Conservation (phyloP, 2,113 vertebrate species). For the Uropsilus gracilis region DNA sequence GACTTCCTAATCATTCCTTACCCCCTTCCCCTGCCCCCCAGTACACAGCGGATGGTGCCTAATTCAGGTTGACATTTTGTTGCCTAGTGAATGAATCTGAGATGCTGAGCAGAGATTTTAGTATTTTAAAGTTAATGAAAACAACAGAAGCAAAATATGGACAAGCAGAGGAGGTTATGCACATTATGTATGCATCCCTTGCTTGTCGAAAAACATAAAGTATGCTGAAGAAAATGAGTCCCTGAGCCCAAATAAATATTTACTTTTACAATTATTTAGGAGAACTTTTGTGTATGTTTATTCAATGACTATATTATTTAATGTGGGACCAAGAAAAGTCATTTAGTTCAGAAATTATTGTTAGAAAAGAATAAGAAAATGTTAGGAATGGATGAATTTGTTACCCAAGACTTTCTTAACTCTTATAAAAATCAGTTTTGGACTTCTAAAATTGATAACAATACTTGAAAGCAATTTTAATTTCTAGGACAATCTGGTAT, state of each 20-base stretch:
- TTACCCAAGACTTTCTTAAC: not conserved
- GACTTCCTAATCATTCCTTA: not conserved
- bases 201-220: not conserved
- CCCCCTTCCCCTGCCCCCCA: not conserved
- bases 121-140: not conserved
- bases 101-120: not conserved
- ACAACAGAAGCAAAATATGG: not conserved
- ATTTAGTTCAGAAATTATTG: not conserved
- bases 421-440: not conserved
- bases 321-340: not conserved
- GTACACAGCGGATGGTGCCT: not conserved
- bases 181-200: not conserved
- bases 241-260: not conserved
- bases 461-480: not conserved
- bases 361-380: not conserved
- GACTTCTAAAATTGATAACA: not conserved
- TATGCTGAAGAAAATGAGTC: not conserved
- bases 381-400: not conserved
- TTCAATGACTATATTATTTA: not conserved
- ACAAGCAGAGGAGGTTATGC: not conserved
- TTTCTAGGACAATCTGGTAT: not conserved
- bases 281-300: not conserved
- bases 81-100: not conserved
- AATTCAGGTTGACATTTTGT: not conserved
- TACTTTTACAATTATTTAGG: not conserved